These are phyloP conservation scores for Enteromius trimaculatus DNA, from an alignment of 2,797 vertebrate species.

Conservation along the genomic window DNA sequence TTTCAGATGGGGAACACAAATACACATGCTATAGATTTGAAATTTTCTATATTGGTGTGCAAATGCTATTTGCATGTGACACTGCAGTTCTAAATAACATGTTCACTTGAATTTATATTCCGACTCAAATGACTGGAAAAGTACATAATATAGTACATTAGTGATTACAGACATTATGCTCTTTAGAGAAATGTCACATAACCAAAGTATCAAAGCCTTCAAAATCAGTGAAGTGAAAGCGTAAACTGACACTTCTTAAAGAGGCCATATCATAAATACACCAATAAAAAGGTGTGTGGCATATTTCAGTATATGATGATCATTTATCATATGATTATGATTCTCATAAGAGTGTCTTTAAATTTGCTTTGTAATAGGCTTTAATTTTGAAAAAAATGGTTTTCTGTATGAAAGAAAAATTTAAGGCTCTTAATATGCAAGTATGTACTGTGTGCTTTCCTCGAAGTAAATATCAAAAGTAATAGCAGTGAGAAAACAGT, in stretches of 20 bases:
- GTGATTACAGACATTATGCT: not conserved
- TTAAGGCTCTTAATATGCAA: too few relatives aligned
- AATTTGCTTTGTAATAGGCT: not conserved
- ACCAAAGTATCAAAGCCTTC: not conserved
- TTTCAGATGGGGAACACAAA: conserved; percentile 54
- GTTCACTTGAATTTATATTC: not conserved
- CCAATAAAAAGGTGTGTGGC: not conserved
- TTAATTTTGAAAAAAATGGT: not conserved
- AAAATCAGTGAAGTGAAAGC: not conserved
- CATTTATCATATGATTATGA: too few relatives aligned
- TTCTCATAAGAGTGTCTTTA: too few relatives aligned
- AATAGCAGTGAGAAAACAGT: not conserved
- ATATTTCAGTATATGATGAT: not conserved
- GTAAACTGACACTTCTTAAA: not conserved
- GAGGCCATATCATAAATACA: not conserved
- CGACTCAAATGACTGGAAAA: not conserved
- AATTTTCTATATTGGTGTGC: not conserved
- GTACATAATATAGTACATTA: not conserved
- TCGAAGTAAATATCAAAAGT: not conserved
- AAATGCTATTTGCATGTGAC: not conserved
- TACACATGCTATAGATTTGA: not conserved
- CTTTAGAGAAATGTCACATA: not conserved
- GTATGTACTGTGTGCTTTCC: not conserved
- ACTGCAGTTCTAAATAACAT: not conserved
- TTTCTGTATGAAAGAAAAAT: not conserved